Conservation (phyloP, 2,888 invertebrate genomes). For the Deroplatys truncata region DNA sequence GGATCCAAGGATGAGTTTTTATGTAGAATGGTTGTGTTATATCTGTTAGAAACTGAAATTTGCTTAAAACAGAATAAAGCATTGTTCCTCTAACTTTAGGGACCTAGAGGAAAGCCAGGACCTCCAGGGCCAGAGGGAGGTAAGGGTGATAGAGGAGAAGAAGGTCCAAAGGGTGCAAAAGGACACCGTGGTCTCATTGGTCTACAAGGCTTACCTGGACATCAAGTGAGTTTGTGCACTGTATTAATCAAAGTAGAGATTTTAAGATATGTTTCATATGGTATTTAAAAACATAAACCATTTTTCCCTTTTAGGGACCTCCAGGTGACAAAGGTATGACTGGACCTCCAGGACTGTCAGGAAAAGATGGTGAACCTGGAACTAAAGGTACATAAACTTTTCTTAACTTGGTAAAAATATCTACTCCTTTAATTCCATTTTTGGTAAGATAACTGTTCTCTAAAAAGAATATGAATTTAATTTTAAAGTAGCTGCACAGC, state of each 20-base stretch:
- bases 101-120: constrained; percentile 73
- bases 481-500: too few species aligned
- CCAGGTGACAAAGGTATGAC: constrained; percentile 64
- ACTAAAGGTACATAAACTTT: constrained; percentile 53
- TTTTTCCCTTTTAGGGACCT: constrained; percentile 45
- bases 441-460: too few species aligned
- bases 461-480: too few species aligned
- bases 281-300: constrained; percentile 1
- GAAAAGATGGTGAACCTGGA: constrained; percentile 73
- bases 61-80: not conserved
- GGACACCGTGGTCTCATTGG: constrained; percentile 83
- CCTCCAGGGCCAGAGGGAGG: constrained; percentile 68
- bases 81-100: constrained; percentile 41
- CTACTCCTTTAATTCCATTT: too few species aligned
- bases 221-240: constrained; percentile 42
- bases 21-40: not conserved
- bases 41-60: not conserved
- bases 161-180: constrained; percentile 69
- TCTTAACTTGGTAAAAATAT: not conserved
- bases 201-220: constrained; percentile 72
- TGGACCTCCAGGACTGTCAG: constrained; percentile 61
- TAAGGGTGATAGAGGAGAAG: constrained; percentile 57
- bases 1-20: not conserved
- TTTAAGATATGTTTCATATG: not conserved
- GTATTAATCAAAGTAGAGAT: not conserved